phyloP scores from a whole-genome alignment of 2,888 invertebrate genomes.

The Macaria liturata region DNA sequence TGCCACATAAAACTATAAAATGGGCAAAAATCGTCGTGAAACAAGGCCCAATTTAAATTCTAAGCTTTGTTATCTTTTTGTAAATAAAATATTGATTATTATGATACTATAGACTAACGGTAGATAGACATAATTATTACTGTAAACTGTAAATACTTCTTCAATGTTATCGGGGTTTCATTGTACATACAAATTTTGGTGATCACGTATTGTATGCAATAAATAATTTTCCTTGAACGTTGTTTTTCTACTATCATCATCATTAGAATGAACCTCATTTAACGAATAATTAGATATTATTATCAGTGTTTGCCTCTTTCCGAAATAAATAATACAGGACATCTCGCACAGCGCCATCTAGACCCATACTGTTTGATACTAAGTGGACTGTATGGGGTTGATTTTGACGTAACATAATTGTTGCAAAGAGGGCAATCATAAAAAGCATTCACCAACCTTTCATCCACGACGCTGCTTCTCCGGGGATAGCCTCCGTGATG shows the following conservation, averaged over 20 bases:
- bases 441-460: too few relatives aligned
- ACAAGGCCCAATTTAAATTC: slow-evolving; percentile 32
- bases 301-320: too few relatives aligned
- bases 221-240: slow-evolving; percentile 72
- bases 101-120: slow-evolving; percentile 41
- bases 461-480: too few relatives aligned
- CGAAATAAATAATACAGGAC: too few relatives aligned
- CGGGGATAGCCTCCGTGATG: too few relatives aligned
- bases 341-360: too few relatives aligned
- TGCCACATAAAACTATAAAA: background rate
- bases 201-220: slow-evolving; percentile 79
- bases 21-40: slow-evolving; percentile 6
- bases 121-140: slow-evolving; percentile 53
- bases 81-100: slow-evolving; percentile 57
- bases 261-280: too few relatives aligned
- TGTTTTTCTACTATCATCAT: slow-evolving; percentile 11
- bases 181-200: slow-evolving; percentile 77
- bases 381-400: too few relatives aligned
- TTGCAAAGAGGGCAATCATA: too few relatives aligned
- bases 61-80: slow-evolving; percentile 63
- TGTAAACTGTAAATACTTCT: slow-evolving; percentile 72
- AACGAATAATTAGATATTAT: too few relatives aligned
- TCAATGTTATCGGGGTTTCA: slow-evolving; percentile 74
- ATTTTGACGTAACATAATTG: too few relatives aligned
- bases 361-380: too few relatives aligned